These are phyloP conservation scores for Coregonus sp. DNA, from an alignment of 2,797 vertebrate genomes.

Conservation along the genomic window DNA sequence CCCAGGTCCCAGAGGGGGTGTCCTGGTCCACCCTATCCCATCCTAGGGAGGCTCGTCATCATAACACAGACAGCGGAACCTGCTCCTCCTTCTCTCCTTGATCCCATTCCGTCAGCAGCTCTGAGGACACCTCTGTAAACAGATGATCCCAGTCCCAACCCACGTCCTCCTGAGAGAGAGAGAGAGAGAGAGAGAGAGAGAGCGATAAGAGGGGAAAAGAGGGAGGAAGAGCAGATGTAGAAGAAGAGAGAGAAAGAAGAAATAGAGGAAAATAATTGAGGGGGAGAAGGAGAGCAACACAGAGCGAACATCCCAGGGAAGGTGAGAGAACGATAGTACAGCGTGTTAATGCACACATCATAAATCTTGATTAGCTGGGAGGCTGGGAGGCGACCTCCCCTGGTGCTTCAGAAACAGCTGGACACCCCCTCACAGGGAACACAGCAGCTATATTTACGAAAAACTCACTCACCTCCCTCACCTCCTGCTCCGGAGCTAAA, in stretches of 20 bases:
- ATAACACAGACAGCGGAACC: constrained; percentile 59
- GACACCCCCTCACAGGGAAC: constrained; percentile 54
- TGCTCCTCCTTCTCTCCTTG: constrained; percentile 85
- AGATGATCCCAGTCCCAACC: constrained; percentile 95
- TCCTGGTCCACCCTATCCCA: constrained; percentile 17
- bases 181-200: too few relatives aligned
- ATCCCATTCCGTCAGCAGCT: constrained; percentile 92
- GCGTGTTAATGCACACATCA: constrained; percentile 76
- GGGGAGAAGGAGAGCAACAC: constrained; percentile 28
- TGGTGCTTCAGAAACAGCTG: constrained; percentile 72
- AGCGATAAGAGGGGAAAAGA: constrained; percentile 3
- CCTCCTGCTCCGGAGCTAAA: constrained; percentile 91
- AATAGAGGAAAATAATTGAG: not conserved
- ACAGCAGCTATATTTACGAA: constrained; percentile 66
- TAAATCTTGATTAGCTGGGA: constrained; percentile 80
- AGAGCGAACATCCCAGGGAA: constrained; percentile 33
- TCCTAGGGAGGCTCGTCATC: constrained; percentile 43
- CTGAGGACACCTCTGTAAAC: constrained; percentile 96
- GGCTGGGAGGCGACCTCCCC: constrained; percentile 53
- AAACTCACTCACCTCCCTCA: constrained; percentile 88
- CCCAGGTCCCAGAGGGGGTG: constrained; percentile 10
- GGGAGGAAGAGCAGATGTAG: constrained; percentile 43
- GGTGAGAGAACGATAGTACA: constrained; percentile 30
- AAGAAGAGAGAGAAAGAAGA: not conserved
- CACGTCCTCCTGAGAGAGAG: constrained; percentile 82